Percentiles rank a stretch among this genome's conserved stretches.
Evolutionary conservation across 2,113 vertebrate genomes (phyloP).

Genomic region (Cygnus buccinator): DNA sequence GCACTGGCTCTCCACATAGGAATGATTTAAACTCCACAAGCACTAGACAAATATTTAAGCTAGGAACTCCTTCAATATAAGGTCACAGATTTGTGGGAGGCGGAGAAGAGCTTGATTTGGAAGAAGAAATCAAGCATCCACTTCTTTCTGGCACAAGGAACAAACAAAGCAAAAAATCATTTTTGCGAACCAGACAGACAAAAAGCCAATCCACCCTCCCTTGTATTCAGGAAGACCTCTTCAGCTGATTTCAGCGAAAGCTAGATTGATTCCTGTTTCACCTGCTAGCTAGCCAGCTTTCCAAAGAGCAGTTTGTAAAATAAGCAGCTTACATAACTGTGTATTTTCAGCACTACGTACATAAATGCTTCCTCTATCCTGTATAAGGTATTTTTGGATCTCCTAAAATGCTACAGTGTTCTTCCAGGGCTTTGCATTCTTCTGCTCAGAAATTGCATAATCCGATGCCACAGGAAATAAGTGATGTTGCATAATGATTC

Average conservation of each 20-base stretch:
- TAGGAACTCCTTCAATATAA: background rate
- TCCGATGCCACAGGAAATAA: slow-evolving; percentile 53
- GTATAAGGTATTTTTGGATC: slow-evolving; percentile 61
- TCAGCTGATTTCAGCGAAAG: background rate
- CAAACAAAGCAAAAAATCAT: background rate
- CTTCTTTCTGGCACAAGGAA: background rate
- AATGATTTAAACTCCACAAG: background rate
- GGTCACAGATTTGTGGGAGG: background rate
- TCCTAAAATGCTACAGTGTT: slow-evolving; percentile 46
- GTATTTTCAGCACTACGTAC: slow-evolving; percentile 35
- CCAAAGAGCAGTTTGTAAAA: background rate
- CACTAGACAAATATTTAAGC: background rate
- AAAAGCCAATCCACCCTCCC: background rate
- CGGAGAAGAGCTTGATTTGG: background rate
- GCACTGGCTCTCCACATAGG: background rate
- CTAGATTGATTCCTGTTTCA: background rate
- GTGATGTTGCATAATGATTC: slow-evolving; percentile 56
- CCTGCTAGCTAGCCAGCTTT: slow-evolving; percentile 1
- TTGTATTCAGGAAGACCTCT: background rate
- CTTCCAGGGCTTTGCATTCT: slow-evolving; percentile 60
- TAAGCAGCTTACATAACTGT: slow-evolving; percentile 42
- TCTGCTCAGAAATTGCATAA: slow-evolving; percentile 66
- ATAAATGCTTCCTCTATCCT: slow-evolving; percentile 40
- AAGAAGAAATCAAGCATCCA: background rate
- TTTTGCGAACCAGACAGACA: background rate